Conservation (phyloP, 1,140 invertebrate genomes). For the Drosophila hydei region DNA sequence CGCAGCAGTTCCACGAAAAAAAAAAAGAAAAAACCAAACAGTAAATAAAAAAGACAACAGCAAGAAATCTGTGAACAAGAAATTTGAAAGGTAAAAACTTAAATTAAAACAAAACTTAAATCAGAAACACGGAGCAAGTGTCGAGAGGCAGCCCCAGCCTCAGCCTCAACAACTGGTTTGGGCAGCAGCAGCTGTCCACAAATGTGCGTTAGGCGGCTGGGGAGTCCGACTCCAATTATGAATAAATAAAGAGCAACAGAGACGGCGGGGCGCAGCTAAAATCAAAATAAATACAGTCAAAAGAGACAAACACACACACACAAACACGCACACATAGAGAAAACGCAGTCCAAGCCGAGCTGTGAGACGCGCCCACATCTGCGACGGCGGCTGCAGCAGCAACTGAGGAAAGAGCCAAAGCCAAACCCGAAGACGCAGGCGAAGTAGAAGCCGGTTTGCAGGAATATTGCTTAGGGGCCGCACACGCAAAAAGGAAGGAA, state of each 20-base stretch:
- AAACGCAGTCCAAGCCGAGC: slow-evolving; percentile 37
- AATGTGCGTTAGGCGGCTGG: slow-evolving; percentile 59
- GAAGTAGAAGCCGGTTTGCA: slow-evolving; percentile 67
- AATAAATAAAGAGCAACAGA: slow-evolving; percentile 64
- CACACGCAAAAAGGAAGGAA: slow-evolving; percentile 75
- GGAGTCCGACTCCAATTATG: slow-evolving; percentile 66
- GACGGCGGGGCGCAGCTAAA: slow-evolving; percentile 40
- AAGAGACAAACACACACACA: slow-evolving; percentile 40
- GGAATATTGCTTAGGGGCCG: slow-evolving; percentile 55
- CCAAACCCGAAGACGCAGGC: neutral
- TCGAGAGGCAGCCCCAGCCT: slow-evolving; percentile 45
- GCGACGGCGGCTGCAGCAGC: slow-evolving; percentile 21
- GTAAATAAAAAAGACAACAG: slow-evolving; percentile 45
- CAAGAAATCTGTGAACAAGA: slow-evolving; percentile 74
- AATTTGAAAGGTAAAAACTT: slow-evolving; percentile 77
- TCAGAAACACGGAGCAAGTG: slow-evolving; percentile 70
- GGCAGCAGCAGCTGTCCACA: slow-evolving; percentile 68
- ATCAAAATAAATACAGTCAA: slow-evolving; percentile 72
- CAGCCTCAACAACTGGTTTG: slow-evolving; percentile 44
- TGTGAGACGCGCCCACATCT: slow-evolving; percentile 73
- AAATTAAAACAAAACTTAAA: slow-evolving; percentile 75
- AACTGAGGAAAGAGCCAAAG: slow-evolving; percentile 15
- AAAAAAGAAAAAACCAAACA: slow-evolving; percentile 18
- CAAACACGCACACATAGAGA: slow-evolving; percentile 24
- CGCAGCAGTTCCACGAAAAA: slow-evolving; percentile 78